phyloP scores from a whole-genome alignment of 1,140 invertebrate species.

The Goniozus legneri region DNA sequence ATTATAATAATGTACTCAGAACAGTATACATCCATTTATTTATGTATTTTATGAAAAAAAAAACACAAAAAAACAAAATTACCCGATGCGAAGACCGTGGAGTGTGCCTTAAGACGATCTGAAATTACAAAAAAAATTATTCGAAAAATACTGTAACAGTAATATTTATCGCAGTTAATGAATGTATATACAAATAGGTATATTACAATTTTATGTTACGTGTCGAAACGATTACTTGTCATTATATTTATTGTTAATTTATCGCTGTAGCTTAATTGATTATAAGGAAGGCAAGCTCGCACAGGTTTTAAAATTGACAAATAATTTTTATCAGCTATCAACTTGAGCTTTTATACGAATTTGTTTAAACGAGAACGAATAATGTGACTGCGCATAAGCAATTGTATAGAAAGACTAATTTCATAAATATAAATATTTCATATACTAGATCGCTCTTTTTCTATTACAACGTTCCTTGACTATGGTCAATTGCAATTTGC shows the following conservation, averaged over 20 bases:
- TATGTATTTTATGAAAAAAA: constrained; percentile 36
- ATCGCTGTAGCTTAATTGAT: neutral
- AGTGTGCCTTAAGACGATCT: constrained; percentile 47
- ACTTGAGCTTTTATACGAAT: constrained; percentile 28
- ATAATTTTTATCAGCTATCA: constrained; percentile 38
- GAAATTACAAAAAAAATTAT: constrained; percentile 35
- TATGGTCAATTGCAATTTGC: too few relatives aligned
- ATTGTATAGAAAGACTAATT: constrained; percentile 55
- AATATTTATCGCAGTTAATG: constrained; percentile 14
- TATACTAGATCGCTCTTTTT: too few relatives aligned
- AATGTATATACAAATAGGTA: constrained; percentile 34
- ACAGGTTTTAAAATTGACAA: constrained; percentile 33
- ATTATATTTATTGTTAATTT: constrained; percentile 42
- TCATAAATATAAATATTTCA: constrained; percentile 54
- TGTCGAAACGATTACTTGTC: constrained; percentile 32
- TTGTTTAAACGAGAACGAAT: constrained; percentile 26
- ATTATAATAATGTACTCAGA: constrained; percentile 25
- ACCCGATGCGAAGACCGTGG: constrained; percentile 40
- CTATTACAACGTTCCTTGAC: too few relatives aligned
- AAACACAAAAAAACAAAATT: constrained; percentile 38
- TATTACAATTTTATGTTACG: constrained; percentile 29
- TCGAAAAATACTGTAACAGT: neutral
- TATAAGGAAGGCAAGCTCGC: constrained; percentile 28
- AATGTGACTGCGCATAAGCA: constrained; percentile 33
- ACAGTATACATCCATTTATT: constrained; percentile 43